Evolutionary conservation across 1,140 invertebrate species (phyloP).

Genomic region (Melipona quadrifasciata): DNA sequence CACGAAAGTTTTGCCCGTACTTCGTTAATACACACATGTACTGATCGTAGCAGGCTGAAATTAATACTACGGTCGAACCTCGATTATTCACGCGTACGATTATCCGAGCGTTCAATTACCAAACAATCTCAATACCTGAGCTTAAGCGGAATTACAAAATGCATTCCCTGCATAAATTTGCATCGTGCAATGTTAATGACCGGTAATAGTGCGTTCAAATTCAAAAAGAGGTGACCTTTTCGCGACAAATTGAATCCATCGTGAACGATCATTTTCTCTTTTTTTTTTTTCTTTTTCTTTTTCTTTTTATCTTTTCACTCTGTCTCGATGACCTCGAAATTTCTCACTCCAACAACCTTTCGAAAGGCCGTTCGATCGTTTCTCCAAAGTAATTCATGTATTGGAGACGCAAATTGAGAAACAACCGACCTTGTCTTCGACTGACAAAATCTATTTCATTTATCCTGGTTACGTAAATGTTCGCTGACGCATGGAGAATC

Average conservation of each 20-base stretch:
- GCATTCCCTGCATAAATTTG: constrained; percentile 1
- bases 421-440: neutral
- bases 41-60: neutral
- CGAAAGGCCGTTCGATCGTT: neutral
- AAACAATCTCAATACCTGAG: constrained; percentile 9
- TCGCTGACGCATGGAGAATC: neutral
- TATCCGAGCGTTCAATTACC: constrained; percentile 7
- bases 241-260: neutral
- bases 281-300: too few species aligned
- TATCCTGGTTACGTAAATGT: neutral
- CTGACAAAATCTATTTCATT: neutral
- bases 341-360: too few species aligned
- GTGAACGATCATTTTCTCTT: neutral
- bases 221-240: neutral
- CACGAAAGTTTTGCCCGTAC: neutral
- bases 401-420: too few species aligned
- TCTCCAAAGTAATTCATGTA: neutral
- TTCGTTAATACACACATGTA: neutral
- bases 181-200: neutral
- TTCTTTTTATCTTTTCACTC: neutral
- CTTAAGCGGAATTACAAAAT: constrained; percentile 24
- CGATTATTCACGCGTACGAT: constrained; percentile 17
- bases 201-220: neutral
- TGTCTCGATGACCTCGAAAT: too few species aligned
- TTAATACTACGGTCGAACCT: constrained; percentile 21